Base-by-base conservation (phyloP, 2,113 vertebrate genomes). In the Choloepus hoffmanni region DNA sequence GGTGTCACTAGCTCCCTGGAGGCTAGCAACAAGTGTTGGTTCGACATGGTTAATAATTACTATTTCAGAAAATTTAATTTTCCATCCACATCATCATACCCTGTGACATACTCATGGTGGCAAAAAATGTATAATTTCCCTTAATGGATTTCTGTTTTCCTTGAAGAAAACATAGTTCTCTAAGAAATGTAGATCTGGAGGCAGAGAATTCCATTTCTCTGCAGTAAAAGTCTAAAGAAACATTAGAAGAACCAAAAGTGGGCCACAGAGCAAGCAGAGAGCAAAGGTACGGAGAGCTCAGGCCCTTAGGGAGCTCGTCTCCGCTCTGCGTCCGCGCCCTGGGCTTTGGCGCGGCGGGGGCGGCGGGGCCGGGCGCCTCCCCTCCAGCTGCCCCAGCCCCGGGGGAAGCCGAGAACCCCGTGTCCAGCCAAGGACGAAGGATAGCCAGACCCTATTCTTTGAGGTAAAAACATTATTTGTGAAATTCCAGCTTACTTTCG, bases 401-500 rank as follows among this genome's bases (percentile, higher is more conserved):
- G 24, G n/a, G 33, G 23, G 43, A 45, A 13, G 73, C 68, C 21
- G 23, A 55, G 12, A 85, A 85, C 50, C 60, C 3, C 11, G 4
- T 15, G 48, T 76, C n/a, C 53, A 85, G 45, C 67, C 30, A 85
- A 86, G 24, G 45, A 77, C 18, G 65, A 30, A 62, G 86, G 23
- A 76, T 36, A 33, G 43, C n/a, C 18, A 0, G 24, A 33, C 24
- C 60, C 70, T 76, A 36, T 58, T 81, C 73, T 77, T 94, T 58
- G 15, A 76, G 70, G 67, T 76, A 89, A 70, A 81, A 85, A 24
- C 88, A 76, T 85, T 93, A 76, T 85, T 93, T 91, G 50, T 91
- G 72, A 91, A 60, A 74, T 68, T 88, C 48, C 62, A 11, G 85
- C 23, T n/a, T 68, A 18, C 60, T 92, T 90, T n/a, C 48, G 28